phyloP scores from a whole-genome alignment of 2,888 invertebrate species.

The Slavum lentiscoides region DNA sequence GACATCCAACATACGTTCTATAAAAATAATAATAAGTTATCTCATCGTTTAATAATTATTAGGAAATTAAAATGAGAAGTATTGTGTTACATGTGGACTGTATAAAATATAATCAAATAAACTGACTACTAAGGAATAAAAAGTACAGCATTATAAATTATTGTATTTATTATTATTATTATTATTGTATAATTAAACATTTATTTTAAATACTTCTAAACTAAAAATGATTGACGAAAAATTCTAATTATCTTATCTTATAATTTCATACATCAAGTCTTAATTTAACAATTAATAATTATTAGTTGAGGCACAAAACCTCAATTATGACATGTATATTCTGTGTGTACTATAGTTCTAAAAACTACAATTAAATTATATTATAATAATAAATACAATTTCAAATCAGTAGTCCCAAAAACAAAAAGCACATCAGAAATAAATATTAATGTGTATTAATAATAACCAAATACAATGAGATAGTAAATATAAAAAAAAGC shows the following conservation, averaged over 20 bases:
- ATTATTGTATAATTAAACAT: background rate
- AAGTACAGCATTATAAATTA: background rate
- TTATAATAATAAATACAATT: too few species aligned
- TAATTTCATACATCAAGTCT: background rate
- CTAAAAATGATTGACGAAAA: too few species aligned
- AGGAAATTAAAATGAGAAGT: too few species aligned
- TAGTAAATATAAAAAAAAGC: conserved; percentile 7
- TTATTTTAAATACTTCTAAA: conserved; percentile 20
- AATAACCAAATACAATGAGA: conserved; percentile 10
- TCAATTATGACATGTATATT: too few species aligned
- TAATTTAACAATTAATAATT: background rate
- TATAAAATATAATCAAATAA: conserved; percentile 17
- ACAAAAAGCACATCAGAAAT: conserved; percentile 12
- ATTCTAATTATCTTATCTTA: too few species aligned
- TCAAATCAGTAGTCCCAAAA: background rate
- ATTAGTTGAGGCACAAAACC: background rate
- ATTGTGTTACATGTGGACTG: background rate
- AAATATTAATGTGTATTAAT: background rate
- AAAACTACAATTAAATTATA: too few species aligned
- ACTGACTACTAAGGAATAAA: background rate
- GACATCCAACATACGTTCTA: too few species aligned
- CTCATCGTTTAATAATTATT: too few species aligned
- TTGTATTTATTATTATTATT: background rate
- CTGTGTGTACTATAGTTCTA: too few species aligned
- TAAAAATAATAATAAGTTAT: too few species aligned